phyloP scores from a whole-genome alignment of 2,888 invertebrate species.

The Caradrina clavipalpis region DNA sequence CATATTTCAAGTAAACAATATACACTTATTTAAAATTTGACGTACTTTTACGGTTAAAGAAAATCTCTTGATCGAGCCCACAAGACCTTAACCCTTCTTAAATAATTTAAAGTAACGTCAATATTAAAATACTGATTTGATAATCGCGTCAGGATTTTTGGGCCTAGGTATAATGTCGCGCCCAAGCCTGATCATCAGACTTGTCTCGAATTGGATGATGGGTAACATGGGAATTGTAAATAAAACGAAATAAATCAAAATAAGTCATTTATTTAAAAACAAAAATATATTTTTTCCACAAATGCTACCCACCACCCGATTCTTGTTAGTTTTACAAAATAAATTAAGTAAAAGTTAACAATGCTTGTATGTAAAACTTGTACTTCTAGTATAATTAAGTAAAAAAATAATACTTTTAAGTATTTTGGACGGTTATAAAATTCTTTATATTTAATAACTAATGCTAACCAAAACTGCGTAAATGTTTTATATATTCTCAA shows the following conservation, averaged over 20 bases:
- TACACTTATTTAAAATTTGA: too few species aligned
- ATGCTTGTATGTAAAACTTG: conserved; percentile 29
- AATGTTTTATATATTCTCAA: background rate
- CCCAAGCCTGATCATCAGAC: background rate
- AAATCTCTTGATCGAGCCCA: background rate
- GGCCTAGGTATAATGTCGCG: background rate
- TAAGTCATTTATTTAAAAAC: conserved; percentile 75
- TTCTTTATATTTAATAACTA: conserved; percentile 9
- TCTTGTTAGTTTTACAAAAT: conserved; percentile 63
- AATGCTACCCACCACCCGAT: conserved; percentile 86
- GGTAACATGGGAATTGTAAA: conserved; percentile 80
- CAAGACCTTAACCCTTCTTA: background rate
- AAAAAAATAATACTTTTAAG: conserved; percentile 37
- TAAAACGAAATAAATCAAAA: conserved; percentile 76
- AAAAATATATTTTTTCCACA: conserved; percentile 67
- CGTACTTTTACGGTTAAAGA: too few species aligned
- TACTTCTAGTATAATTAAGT: conserved; percentile 31
- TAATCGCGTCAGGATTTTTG: background rate
- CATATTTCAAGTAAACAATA: too few species aligned
- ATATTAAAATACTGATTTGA: background rate
- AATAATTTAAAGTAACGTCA: too few species aligned
- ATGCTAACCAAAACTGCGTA: conserved; percentile 12
- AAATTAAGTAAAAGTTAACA: conserved; percentile 42
- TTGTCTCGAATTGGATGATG: conserved; percentile 76
- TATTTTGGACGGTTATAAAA: conserved; percentile 26